Evolutionary conservation across 2,113 vertebrate genomes (phyloP), one percentile per base, ranked within the genome.

Genomic region (Argyrosomus japonicus): DNA sequence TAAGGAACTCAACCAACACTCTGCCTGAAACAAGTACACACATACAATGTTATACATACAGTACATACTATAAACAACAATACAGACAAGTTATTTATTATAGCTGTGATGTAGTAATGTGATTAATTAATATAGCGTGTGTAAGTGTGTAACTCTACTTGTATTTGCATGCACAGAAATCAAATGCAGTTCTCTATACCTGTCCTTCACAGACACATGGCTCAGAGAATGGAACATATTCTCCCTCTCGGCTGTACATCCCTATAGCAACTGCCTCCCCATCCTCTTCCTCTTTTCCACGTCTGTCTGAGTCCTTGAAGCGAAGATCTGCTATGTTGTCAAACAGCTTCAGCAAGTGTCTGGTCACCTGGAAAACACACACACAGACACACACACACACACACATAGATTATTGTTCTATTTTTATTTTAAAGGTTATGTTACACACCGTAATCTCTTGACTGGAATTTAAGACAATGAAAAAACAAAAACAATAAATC

Each of bases 241-340:
- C 95, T 87, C 93, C 88, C 85, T 94, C 95, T 82, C 82, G 86
- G 84, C 95, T 97, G 84, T 94, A 96, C 94, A 96, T 95, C 83
- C 95, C 94, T 57, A 94, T 72, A 14, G 92, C 89, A 68, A 88
- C 72, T 21, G 71, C 51, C 58, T 70, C 81, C 2, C 82, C 81
- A 12, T 84, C 81, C 56, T 89, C 85, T 56, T 75, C 69, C 21
- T 73, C 29, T 78, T 75, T 57, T 75, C 92, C 79, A 85, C 21
- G 69, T 48, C 57, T 43, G 9, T 89, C 87, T 32, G 83, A 82
- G 75, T 95, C 91, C 86, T 90, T 88, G 90, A 95, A 96, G 91
- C 90, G 91, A 81, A 96, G 86, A 79, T 96, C 95, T 82, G 95
- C 91, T 88, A 95, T 77, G 74, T 92, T 95, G 88, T 96, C 94